phyloP scores from a whole-genome alignment of 2,797 vertebrate species.

The Sparus aurata region DNA sequence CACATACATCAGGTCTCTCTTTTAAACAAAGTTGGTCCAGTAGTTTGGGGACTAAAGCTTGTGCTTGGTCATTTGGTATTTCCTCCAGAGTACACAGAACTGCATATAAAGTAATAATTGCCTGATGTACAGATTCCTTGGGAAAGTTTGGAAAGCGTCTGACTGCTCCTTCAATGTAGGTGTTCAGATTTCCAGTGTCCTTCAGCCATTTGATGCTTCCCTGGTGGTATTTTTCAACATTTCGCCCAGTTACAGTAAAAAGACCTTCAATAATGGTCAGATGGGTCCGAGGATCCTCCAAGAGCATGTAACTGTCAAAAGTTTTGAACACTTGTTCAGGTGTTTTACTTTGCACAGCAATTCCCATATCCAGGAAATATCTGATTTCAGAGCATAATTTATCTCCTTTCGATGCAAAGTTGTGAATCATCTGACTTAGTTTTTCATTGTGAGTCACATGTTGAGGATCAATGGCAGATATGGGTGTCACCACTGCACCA shows the following conservation, averaged over 20 bases:
- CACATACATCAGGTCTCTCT: fast-evolving
- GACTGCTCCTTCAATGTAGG: not conserved
- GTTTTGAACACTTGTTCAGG: not conserved
- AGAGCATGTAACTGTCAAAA: not conserved
- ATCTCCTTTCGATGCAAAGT: too few relatives aligned
- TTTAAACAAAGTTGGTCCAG: conserved; percentile 23
- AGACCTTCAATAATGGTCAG: not conserved
- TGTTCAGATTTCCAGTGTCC: not conserved
- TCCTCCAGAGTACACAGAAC: conserved; percentile 61
- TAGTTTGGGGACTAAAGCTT: conserved; percentile 41
- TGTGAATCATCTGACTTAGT: too few relatives aligned
- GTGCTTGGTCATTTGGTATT: conserved; percentile 45
- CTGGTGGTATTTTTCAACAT: not conserved
- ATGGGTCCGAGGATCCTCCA: not conserved
- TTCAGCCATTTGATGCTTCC: not conserved
- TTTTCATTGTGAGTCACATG: too few relatives aligned
- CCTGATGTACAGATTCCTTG: fast-evolving
- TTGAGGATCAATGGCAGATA: too few relatives aligned
- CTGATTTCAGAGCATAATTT: conserved; percentile 4
- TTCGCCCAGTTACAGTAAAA: not conserved
- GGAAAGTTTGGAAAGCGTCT: not conserved
- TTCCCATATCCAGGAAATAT: conserved; percentile 1
- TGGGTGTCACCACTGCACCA: too few relatives aligned
- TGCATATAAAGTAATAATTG: conserved; percentile 17
- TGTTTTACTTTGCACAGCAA: not conserved